phyloP scores from a whole-genome alignment of 2,113 vertebrate species.

The Hippolais icterina region DNA sequence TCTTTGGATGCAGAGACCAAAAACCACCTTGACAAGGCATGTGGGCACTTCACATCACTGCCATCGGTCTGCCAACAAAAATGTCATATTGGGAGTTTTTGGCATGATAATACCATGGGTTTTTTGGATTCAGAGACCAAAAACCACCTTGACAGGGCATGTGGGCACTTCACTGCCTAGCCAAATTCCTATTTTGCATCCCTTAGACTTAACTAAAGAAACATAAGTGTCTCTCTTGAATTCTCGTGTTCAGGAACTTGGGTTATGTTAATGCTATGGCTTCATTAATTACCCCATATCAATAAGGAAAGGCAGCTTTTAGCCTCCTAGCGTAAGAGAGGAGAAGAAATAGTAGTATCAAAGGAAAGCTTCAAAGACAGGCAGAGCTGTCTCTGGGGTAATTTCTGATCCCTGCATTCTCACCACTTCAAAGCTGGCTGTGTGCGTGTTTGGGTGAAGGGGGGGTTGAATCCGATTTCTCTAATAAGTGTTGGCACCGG shows the following conservation, averaged over 20 bases:
- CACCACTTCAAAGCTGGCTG: slow-evolving; percentile 94
- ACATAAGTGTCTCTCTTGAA: slow-evolving; percentile 34
- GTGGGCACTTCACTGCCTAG: not conserved
- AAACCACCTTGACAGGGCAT: not conserved
- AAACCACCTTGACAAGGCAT: not conserved
- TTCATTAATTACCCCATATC: slow-evolving; percentile 80
- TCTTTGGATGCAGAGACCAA: not conserved
- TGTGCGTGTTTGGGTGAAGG: slow-evolving; percentile 75
- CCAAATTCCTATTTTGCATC: not conserved
- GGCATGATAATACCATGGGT: not conserved
- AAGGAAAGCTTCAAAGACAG: slow-evolving; percentile 97
- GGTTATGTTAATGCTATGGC: slow-evolving; percentile 73
- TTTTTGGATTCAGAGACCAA: not conserved
- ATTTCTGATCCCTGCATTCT: slow-evolving; percentile 94
- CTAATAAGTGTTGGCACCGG: slow-evolving; percentile 98
- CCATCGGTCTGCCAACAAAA: not conserved
- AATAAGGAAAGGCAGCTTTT: slow-evolving; percentile 74
- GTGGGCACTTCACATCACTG: not conserved
- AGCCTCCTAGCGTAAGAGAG: slow-evolving; percentile 73
- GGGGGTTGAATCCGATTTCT: slow-evolving; percentile 88
- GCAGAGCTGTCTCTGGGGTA: slow-evolving; percentile 91
- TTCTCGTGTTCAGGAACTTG: slow-evolving; percentile 63
- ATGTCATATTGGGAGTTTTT: not conserved
- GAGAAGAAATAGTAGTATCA: slow-evolving; percentile 88
- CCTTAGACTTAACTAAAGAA: slow-evolving; percentile 14